Evolutionary conservation across 2,797 vertebrate genomes (phyloP).

Genomic region (Yasuhikotakia modesta): DNA sequence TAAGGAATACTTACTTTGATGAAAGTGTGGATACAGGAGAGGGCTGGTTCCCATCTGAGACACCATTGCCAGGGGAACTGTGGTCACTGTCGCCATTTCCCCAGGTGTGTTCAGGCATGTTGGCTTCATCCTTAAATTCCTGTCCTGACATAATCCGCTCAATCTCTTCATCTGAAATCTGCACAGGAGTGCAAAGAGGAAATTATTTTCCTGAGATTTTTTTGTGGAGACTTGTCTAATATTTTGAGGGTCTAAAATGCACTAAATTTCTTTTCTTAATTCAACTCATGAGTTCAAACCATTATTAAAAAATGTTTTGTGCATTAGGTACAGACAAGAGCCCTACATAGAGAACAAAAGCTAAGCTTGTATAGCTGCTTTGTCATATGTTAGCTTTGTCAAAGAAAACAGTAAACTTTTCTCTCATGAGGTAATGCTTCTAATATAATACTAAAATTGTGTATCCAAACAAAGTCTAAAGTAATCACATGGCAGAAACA

Average conservation of each 20-base stretch:
- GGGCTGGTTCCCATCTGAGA: conserved; percentile 96
- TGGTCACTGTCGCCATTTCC: conserved; percentile 96
- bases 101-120: conserved; percentile 86
- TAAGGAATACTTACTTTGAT: conserved; percentile 86
- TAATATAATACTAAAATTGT: background rate
- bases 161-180: conserved; percentile 99
- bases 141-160: conserved; percentile 99
- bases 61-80: conserved; percentile 94
- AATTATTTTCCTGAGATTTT: background rate
- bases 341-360: conserved; percentile 35
- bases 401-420: background rate
- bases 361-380: conserved; percentile 29
- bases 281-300: conserved; percentile 9
- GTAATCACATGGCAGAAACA: conserved; percentile 4
- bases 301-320: background rate
- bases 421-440: background rate
- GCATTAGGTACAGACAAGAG: conserved; percentile 41
- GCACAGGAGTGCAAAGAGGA: conserved; percentile 7
- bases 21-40: conserved; percentile 94
- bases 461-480: conserved; percentile 22
- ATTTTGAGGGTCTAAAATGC: background rate
- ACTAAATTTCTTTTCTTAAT: conserved; percentile 1
- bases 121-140: conserved; percentile 97
- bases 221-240: background rate
- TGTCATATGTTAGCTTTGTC: too few species aligned